A percentile compares a stretch with the other conserved stretches of the same genome.
These are phyloP conservation scores for Lymantria monacha DNA, from an alignment of 2,888 invertebrate genomes.

Conservation along the genomic window DNA sequence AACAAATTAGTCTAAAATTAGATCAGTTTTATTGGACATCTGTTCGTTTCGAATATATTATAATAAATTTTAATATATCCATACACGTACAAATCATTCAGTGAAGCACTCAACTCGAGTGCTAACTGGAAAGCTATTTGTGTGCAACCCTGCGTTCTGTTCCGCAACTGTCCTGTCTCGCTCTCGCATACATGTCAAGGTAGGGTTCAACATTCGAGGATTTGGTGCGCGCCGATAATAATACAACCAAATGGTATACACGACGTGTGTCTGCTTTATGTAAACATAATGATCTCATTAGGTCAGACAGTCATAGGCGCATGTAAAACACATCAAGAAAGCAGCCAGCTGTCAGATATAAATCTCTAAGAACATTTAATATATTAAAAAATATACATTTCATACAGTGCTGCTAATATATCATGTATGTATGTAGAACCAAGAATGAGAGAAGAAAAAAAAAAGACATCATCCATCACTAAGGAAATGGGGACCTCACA, in stretches of 20 bases:
- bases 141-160: constrained; percentile 74
- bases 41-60: too few species aligned
- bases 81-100: constrained; percentile 54
- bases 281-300: constrained; percentile 64
- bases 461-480: too few species aligned
- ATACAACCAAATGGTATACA: constrained; percentile 62
- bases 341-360: neutral
- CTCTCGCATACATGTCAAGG: constrained; percentile 79
- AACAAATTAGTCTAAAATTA: too few species aligned
- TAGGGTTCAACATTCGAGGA: constrained; percentile 81
- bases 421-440: too few species aligned
- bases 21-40: too few species aligned
- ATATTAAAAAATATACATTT: too few species aligned
- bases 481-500: too few species aligned
- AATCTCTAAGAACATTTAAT: too few species aligned
- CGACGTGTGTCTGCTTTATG: constrained; percentile 61
- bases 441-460: too few species aligned
- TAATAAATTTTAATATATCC: constrained; percentile 21
- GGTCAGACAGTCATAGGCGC: constrained; percentile 50
- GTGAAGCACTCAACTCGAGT: constrained; percentile 67
- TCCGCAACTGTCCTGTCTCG: constrained; percentile 64
- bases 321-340: constrained; percentile 12
- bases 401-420: too few species aligned
- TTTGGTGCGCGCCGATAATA: constrained; percentile 67
- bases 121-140: constrained; percentile 71